Evolutionary conservation across 2,113 vertebrate genomes (phyloP).

Genomic region (Anolis sagrei): DNA sequence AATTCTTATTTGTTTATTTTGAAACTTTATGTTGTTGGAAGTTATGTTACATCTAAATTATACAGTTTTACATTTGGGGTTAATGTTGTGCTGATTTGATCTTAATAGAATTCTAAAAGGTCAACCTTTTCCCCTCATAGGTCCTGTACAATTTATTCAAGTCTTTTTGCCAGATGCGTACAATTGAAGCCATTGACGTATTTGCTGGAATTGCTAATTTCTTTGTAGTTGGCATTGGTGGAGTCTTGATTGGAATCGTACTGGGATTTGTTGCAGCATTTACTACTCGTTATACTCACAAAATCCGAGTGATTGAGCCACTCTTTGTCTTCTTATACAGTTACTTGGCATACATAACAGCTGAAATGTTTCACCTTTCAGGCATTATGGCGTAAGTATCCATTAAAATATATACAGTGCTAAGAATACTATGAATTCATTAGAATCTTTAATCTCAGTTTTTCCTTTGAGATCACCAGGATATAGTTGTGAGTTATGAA

Average conservation of each 20-base stretch:
- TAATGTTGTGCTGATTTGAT: neutral
- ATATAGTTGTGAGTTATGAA: neutral
- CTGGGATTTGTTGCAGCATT: constrained; percentile 95
- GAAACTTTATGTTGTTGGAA: neutral
- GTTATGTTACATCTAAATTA: neutral
- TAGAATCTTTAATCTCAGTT: constrained; percentile 36
- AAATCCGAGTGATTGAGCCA: constrained; percentile 93
- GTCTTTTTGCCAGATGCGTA: constrained; percentile 91
- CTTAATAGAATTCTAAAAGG: constrained; percentile 46
- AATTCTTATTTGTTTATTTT: neutral
- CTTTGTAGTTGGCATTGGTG: constrained; percentile 92
- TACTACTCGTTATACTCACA: constrained; percentile 95
- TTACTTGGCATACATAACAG: constrained; percentile 94
- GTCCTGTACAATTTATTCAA: constrained; percentile 97
- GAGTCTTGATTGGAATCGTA: constrained; percentile 89
- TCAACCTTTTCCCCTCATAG: constrained; percentile 71
- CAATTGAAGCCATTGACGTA: constrained; percentile 88
- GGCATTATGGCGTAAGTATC: constrained; percentile 98
- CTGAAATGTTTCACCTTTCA: constrained; percentile 94
- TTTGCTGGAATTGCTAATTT: constrained; percentile 91
- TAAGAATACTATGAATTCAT: constrained; percentile 49
- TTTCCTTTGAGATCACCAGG: constrained; percentile 35
- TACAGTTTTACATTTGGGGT: neutral
- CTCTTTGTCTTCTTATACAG: constrained; percentile 98
- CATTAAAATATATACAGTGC: constrained; percentile 24